A percentile compares a stretch with the other conserved stretches of the same genome.
These are phyloP conservation scores for Lasioglossum marginatum DNA, from an alignment of 2,888 invertebrate genomes.

Conservation along the genomic window DNA sequence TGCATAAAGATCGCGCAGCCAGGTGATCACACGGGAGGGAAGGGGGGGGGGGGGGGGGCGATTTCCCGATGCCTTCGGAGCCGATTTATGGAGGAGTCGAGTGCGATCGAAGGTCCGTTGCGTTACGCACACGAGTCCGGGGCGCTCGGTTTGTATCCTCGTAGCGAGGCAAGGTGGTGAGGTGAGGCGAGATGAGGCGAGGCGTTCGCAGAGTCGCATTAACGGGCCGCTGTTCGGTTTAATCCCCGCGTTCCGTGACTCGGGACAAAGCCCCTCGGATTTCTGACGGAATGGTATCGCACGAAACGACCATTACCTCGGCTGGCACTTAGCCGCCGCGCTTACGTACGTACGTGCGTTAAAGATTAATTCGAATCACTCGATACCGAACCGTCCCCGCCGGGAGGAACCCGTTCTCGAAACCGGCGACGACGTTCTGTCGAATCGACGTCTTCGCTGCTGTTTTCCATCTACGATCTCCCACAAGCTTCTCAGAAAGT, in stretches of 20 bases:
- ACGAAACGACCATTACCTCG: slow-evolving; percentile 82
- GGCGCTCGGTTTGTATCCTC: slow-evolving; percentile 30
- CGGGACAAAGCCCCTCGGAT: slow-evolving; percentile 84
- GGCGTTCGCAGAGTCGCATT: slow-evolving; percentile 77
- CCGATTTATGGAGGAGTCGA: slow-evolving; percentile 67
- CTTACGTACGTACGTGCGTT: slow-evolving; percentile 67
- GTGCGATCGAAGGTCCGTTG: slow-evolving; percentile 53
- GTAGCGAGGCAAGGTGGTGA: slow-evolving; percentile 13
- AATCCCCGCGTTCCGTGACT: slow-evolving; percentile 84
- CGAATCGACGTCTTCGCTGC: neutral
- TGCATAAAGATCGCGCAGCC: slow-evolving; percentile 1
- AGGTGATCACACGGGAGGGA: neutral
- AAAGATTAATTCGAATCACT: slow-evolving; percentile 72
- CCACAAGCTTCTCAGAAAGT: neutral
- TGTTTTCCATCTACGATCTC: neutral
- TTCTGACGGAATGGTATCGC: slow-evolving; percentile 84
- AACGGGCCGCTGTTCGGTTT: slow-evolving; percentile 80
- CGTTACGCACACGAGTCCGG: slow-evolving; percentile 59
- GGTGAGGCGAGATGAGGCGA: slow-evolving; percentile 21
- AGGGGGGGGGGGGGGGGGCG: slow-evolving; percentile 9
- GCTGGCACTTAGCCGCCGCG: slow-evolving; percentile 66
- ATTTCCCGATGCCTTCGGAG: slow-evolving; percentile 49
- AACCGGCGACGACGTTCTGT: slow-evolving; percentile 24
- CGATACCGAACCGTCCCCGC: slow-evolving; percentile 45
- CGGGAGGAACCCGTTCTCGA: neutral